phyloP scores from a whole-genome alignment of 2,797 vertebrate species.

The Gymnodraco acuticeps region DNA sequence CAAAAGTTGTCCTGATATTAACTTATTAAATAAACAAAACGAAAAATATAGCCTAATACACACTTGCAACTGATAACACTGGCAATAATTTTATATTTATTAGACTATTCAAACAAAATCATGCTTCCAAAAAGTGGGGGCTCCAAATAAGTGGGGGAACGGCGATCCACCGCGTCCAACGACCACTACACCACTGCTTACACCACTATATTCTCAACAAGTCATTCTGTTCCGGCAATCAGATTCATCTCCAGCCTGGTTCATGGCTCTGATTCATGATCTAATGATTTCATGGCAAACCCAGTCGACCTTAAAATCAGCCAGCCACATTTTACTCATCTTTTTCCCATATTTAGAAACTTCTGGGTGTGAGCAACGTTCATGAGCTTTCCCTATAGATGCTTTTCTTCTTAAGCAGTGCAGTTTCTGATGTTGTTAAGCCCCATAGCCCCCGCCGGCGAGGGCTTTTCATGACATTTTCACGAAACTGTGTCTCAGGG shows the following conservation, averaged over 20 bases:
- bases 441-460: too few species aligned
- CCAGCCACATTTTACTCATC: slow-evolving; percentile 7
- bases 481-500: too few species aligned
- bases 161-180: too few species aligned
- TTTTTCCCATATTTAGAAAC: slow-evolving; percentile 17
- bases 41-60: too few species aligned
- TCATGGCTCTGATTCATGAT: slow-evolving; percentile 28
- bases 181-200: neutral
- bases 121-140: too few species aligned
- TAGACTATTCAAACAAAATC: too few species aligned
- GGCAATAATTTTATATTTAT: too few species aligned
- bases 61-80: too few species aligned
- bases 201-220: slow-evolving; percentile 2
- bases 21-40: too few species aligned
- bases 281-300: slow-evolving; percentile 17
- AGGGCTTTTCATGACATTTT: too few species aligned
- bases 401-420: neutral
- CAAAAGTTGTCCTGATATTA: too few species aligned
- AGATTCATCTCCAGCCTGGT: slow-evolving; percentile 17
- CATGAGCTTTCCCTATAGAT: slow-evolving; percentile 11
- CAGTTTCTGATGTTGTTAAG: neutral
- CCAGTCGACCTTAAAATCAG: slow-evolving; percentile 37
- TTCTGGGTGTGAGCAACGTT: neutral
- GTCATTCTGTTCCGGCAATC: slow-evolving; percentile 17
- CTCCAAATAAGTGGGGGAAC: too few species aligned